Base-by-base conservation (phyloP, 2,888 invertebrate species). In the Agonopterix alstromeriana region DNA sequence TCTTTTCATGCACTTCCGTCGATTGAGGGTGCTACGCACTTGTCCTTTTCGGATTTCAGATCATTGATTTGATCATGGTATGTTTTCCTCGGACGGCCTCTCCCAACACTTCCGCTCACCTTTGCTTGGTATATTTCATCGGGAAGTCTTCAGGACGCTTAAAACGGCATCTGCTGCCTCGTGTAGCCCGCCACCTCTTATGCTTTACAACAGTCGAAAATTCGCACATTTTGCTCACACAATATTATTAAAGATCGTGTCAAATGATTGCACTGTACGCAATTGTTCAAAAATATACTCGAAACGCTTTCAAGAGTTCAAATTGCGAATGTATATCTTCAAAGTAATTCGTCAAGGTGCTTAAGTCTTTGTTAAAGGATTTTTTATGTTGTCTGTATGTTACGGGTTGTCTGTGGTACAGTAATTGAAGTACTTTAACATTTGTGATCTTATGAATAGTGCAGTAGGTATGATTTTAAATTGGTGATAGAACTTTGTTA, bases 201-300 rank as follows among this genome's bases (percentile, higher is more conserved):
- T 63, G 7, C 44, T 50, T 63, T 64, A 47, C 5, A 53, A 49
- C 55, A 48, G 5, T 48, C 50, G 45, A 59, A 65, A 57, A 63
- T 59, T 68, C 67, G 67, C 67, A 65, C 67, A 74, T 74, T 27
- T 74, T 66, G 52, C 61, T 60, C 67, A 63, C 58, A 69, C 70
- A 81, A 78, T 82, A 77, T 82, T 79, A 70, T 76, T 75, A 77
- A 69, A 79, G 81, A 82, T 82, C 73, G 68, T 76, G 78, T 78
- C 82, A 77, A 77, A 77, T 74, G 80, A 82, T 79, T 70, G 67
- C 72, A 56, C 50, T 57, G 58, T 61, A 62, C 59, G 65, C 67
- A 67, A 64, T 58, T 64, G 60, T 63, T 57, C 58, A 55, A 61
- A 56, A 52, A 53, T 46, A 53, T 53, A 43, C 45, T 52, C 51